phyloP scores from a whole-genome alignment of 1,140 invertebrate species.

The Metaphire vulgaris region DNA sequence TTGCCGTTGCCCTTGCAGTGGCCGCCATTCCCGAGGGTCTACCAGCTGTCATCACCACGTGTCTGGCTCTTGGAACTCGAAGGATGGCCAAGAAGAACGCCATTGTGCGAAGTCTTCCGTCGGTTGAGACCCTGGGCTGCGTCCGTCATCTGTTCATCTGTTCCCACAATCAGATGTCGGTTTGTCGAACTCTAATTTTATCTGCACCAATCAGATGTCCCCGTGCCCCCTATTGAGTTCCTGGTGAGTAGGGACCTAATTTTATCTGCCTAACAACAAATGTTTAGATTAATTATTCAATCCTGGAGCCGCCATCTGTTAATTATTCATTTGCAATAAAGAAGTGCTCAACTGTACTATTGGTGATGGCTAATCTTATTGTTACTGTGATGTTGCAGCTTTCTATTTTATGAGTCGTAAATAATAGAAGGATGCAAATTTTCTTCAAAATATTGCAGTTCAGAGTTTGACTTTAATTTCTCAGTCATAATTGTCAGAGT shows the following conservation, averaged over 20 bases:
- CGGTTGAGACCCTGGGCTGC: conserved; percentile 98
- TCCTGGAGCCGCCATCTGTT: not conserved
- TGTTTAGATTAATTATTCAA: no score
- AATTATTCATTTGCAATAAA: not conserved
- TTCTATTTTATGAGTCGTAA: no score
- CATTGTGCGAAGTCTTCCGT: conserved; percentile 96
- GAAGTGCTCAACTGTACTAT: no score
- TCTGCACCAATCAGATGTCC: not conserved
- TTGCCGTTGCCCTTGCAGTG: conserved; percentile 97
- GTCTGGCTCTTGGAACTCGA: conserved; percentile 91
- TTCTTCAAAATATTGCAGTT: no score
- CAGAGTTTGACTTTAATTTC: no score
- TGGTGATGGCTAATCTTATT: no score
- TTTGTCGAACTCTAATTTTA: conserved; percentile 62
- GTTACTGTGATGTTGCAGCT: no score
- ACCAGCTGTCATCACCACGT: conserved; percentile 99
- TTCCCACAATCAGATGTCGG: conserved; percentile 99
- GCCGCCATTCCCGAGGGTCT: conserved; percentile 86
- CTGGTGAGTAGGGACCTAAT: not conserved
- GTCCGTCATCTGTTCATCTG: conserved; percentile 96
- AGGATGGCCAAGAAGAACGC: conserved; percentile 99
- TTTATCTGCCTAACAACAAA: no score
- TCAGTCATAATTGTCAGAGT: no score
- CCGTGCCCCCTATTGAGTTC: not conserved
- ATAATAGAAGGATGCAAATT: no score